Percentiles rank a stretch among this genome's conserved stretches.
Conservation (phyloP, 2,888 invertebrate species). For the Andrena fulva region DNA sequence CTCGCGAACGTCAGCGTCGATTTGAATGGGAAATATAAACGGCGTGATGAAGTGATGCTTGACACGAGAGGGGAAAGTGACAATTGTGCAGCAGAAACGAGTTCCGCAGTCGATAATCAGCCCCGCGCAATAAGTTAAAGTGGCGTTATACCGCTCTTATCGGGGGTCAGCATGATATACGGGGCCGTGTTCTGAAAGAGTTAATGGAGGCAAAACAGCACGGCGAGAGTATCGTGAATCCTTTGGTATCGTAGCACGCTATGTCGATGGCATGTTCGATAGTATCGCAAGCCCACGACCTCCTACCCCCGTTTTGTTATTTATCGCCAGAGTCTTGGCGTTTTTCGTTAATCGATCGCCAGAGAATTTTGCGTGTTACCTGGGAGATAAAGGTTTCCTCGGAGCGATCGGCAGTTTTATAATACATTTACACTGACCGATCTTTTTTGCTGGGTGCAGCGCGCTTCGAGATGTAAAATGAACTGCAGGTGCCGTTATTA, state of each 20-base stretch:
- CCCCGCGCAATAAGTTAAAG: conserved; percentile 71
- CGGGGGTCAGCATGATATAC: conserved; percentile 75
- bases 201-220: conserved; percentile 81
- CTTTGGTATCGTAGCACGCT: conserved; percentile 75
- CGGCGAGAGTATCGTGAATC: conserved; percentile 74
- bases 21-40: conserved; percentile 4
- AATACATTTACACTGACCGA: too few relatives aligned
- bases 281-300: conserved; percentile 47
- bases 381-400: background rate
- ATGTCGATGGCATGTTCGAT: conserved; percentile 75
- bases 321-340: conserved; percentile 66
- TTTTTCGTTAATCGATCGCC: conserved; percentile 56
- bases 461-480: background rate
- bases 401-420: background rate
- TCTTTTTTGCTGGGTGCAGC: background rate
- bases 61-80: background rate
- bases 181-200: conserved; percentile 75
- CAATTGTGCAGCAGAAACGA: conserved; percentile 27
- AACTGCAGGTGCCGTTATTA: conserved; percentile 25
- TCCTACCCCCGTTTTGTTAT: conserved; percentile 64
- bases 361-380: conserved; percentile 17
- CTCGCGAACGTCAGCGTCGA: background rate
- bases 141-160: conserved; percentile 74
- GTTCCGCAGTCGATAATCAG: conserved; percentile 57
- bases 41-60: conserved; percentile 6